Conservation (phyloP, 2,888 invertebrate species). For the Acleris literana region DNA sequence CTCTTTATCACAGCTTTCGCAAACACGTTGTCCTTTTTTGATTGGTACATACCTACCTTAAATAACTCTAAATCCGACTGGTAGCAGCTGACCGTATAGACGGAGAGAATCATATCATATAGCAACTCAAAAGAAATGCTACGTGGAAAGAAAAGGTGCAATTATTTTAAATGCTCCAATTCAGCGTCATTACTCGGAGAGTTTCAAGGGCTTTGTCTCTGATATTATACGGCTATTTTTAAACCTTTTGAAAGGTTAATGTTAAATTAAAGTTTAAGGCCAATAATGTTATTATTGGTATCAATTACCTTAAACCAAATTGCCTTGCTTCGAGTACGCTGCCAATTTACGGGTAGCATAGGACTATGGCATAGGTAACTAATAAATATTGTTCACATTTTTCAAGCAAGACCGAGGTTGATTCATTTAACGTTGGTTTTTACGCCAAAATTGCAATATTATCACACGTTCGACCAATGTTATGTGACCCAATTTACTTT, state of each 20-base stretch:
- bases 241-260: constrained; percentile 21
- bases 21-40: not conserved
- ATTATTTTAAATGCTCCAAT: constrained; percentile 44
- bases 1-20: no score
- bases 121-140: constrained; percentile 17
- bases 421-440: not conserved
- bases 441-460: not conserved
- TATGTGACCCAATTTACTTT: constrained; percentile 13
- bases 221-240: constrained; percentile 45
- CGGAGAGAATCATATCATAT: constrained; percentile 10
- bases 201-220: constrained; percentile 37
- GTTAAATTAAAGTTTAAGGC: constrained; percentile 50
- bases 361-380: no score
- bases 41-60: not conserved
- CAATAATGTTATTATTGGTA: constrained; percentile 42
- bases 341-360: no score
- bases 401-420: no score
- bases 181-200: constrained; percentile 42
- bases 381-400: no score
- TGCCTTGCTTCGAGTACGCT: no score
- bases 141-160: constrained; percentile 28
- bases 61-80: constrained; percentile 1
- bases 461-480: constrained; percentile 3
- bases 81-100: constrained; percentile 2
- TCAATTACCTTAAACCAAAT: constrained; percentile 7